Evolutionary conservation across 2,797 vertebrate species (phyloP).

Genomic region (Stomatorhinus walkeri): DNA sequence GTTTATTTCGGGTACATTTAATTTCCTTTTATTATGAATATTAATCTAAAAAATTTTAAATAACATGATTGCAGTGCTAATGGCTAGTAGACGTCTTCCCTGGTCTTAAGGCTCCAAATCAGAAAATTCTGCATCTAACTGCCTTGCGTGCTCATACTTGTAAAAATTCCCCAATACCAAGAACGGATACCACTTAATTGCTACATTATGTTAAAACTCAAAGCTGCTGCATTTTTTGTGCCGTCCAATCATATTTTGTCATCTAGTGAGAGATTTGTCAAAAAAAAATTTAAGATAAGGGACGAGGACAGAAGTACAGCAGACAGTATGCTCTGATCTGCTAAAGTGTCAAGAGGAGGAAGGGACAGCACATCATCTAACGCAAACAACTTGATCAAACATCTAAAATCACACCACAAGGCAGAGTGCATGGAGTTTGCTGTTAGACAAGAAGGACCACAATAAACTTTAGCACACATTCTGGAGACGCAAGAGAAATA

Average conservation of each 20-base stretch:
- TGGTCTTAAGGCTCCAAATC: neutral
- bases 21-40: neutral
- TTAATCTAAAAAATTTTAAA: neutral
- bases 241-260: neutral
- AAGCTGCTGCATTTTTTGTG: neutral
- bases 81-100: neutral
- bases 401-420: neutral
- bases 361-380: neutral
- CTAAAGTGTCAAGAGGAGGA: neutral
- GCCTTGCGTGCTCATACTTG: neutral
- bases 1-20: neutral
- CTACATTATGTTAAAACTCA: neutral
- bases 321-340: neutral
- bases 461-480: neutral
- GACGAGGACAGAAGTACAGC: neutral
- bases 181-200: neutral
- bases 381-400: neutral
- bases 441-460: neutral
- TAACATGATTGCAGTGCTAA: neutral
- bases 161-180: neutral
- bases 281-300: neutral
- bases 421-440: neutral
- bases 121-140: neutral
- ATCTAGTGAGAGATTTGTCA: neutral
- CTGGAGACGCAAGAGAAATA: neutral